Base-by-base conservation (phyloP, 2,797 vertebrate species). In the Distichodus sexfasciatus region DNA sequence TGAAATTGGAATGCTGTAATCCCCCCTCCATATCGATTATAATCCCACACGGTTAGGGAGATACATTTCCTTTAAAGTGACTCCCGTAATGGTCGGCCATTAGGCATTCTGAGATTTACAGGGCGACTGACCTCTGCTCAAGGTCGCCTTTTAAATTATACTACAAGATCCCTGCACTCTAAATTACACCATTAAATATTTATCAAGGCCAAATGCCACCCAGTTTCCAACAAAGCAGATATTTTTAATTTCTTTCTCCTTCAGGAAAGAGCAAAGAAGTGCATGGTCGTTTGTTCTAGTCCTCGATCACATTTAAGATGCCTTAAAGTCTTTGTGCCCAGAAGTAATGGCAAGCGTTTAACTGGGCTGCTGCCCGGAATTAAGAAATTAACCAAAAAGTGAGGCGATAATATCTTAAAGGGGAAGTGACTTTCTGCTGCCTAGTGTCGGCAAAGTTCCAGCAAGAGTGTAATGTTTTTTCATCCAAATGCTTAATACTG, bases 111-210 rank as follows among this genome's bases (percentile, higher is more conserved):
- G 29, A 54, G 58, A 46, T 67, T 76, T 26, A 19, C 26, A 47
- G 17, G 19, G 33, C 10, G 33, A 58, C 19, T 24, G 54, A 50
- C 17, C 15, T 35, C 1, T 36, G 33, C 23, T 66, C 53, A 48
- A 66, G 72, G 66, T 67, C 54, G 60, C 50, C 53, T 33, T 53
- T 50, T 41, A 12, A 60, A 60, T 46, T 36, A 60, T 44, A 44
- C 38, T 21, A 26, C 12, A 14, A 28, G n/a, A 11, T 44, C 28
- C 38, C 17, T 4, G 19, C 10, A 53, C 80, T 79, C 57, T 73
- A 46, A 85, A 87, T 54, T 67, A 73, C 65, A 80, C 69, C 66
- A 79, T 86, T 28, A 77, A 88, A 86, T 85, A 88, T 87, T 86
- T 66, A 88, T 77, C 59, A 83, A 82, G 82, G 76, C 81, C 77